phyloP scores from a whole-genome alignment of 2,797 vertebrate genomes.

The Spea hammondii region DNA sequence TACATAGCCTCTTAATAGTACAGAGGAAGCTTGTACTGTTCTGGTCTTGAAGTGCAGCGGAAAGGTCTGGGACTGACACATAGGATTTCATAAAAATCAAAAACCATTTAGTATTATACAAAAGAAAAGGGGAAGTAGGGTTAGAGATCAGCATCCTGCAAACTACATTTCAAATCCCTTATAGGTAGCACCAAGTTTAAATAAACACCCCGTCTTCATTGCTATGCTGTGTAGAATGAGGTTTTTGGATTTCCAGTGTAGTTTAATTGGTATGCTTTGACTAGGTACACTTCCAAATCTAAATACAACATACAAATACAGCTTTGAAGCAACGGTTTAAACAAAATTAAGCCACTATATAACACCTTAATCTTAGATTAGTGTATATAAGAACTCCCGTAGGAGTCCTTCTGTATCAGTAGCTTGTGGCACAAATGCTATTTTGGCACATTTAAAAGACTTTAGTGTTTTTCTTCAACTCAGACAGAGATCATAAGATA shows the following conservation, averaged over 20 bases:
- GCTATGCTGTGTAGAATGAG: constrained; percentile 5
- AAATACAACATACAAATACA: not conserved
- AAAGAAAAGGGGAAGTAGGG: constrained; percentile 1
- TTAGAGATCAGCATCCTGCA: constrained; percentile 19
- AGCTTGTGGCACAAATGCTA: constrained; percentile 21
- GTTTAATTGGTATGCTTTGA: no score
- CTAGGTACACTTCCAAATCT: not conserved
- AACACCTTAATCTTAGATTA: not conserved
- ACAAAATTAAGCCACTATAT: not conserved
- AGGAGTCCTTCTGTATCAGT: not conserved
- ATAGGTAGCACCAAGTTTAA: constrained; percentile 41
- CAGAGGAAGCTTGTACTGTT: no score
- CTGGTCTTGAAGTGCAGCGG: no score
- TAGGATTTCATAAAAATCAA: no score
- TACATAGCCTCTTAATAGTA: no score
- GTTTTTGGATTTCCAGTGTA: no score
- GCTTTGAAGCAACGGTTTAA: not conserved
- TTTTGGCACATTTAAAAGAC: constrained; percentile 42
- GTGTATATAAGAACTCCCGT: not conserved
- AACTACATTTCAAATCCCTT: constrained; percentile 12
- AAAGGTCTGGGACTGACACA: no score
- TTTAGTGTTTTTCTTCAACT: constrained; percentile 10
- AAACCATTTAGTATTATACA: not conserved
- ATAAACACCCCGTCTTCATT: constrained; percentile 33
- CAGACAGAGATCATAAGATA: not conserved